Evolutionary conservation across 2,797 vertebrate genomes (phyloP), one percentile per base, ranked within the genome.

Genomic region (Nannoperca obscura): DNA sequence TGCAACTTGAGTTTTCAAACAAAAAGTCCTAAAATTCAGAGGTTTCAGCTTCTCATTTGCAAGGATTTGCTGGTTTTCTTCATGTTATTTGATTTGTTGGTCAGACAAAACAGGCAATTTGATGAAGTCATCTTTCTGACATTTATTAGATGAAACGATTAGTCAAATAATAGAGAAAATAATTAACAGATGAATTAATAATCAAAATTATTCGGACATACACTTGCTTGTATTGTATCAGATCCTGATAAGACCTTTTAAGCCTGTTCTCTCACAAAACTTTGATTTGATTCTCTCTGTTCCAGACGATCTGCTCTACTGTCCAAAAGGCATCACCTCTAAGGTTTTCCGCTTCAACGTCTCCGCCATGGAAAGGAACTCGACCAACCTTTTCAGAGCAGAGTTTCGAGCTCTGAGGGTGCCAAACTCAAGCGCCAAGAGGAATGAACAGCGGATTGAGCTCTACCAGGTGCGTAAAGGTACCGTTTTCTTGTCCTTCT

Each of bases 291-390:
- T 73, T 81, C 59, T 74, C 54, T 86, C 53, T 86, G 74, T 93
- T 91, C 58, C 93, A 98, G 97, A 98, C 54, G 97, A 98, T 84
- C 78, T 98, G 91, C 93, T 91, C 3, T 95, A 95, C 88, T 98
- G 97, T 88, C 96, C 95, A 71, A 98, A 97, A 92, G 95, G 97
- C 71, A 95, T 97, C 78, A 97, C 92, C 70, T 97, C 97, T 69
- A 98, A 97, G 2, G 92, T 97, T 81, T 98, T 98, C 92, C 97
- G 96, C 74, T 98, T 98, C 92, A 97, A 97, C 0, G 95, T 98
- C 71, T 96, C 97, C 0, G 93, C 96, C 4, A 97, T 97, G 94
- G 97, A 98, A 91, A 97, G 96, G 91, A 98, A 98, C 86, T 94
- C 95, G 62, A 97, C 96, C 91, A 97, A 97, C 92, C 93, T 98